A percentile compares a stretch with the other conserved stretches of the same genome.
Conservation (phyloP, 2,797 vertebrate genomes). For the Pagetopsis macropterus region DNA sequence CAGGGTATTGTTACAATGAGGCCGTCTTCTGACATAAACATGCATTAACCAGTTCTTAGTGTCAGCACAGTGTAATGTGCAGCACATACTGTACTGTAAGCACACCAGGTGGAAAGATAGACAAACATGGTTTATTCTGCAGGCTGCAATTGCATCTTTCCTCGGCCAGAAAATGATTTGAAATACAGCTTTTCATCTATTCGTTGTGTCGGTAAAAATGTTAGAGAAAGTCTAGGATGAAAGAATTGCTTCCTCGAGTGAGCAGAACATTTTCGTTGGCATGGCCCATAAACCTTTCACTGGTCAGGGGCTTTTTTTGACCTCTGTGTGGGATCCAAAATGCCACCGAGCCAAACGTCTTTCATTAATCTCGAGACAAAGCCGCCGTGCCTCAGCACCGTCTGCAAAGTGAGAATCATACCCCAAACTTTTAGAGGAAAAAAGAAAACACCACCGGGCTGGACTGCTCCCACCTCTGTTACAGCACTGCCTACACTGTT, state of each 20-base stretch:
- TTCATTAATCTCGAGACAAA: constrained; percentile 82
- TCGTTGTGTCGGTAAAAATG: constrained; percentile 47
- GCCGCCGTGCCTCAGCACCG: constrained; percentile 80
- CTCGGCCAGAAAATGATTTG: constrained; percentile 19
- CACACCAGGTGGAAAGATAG: background rate
- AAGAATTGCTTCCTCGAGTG: constrained; percentile 63
- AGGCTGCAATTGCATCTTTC: constrained; percentile 46
- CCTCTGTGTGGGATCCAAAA: constrained; percentile 76
- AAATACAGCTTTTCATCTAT: constrained; percentile 50
- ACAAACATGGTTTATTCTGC: constrained; percentile 11
- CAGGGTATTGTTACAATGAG: constrained; percentile 8
- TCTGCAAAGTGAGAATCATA: constrained; percentile 65
- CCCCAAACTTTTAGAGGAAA: constrained; percentile 54
- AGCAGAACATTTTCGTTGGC: constrained; percentile 48
- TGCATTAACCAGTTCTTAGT: constrained; percentile 11
- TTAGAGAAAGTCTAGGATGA: constrained; percentile 47
- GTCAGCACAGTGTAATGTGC: constrained; percentile 23
- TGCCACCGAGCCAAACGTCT: constrained; percentile 74
- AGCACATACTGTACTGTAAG: constrained; percentile 2
- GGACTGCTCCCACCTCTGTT: constrained; percentile 43
- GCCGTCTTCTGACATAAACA: background rate
- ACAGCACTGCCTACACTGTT: constrained; percentile 28
- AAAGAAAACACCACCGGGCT: constrained; percentile 17
- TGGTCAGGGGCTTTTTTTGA: constrained; percentile 76
- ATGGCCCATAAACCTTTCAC: constrained; percentile 64